Evolutionary conservation across 1,140 invertebrate species (phyloP).

Genomic region (Drosophila subobscura): DNA sequence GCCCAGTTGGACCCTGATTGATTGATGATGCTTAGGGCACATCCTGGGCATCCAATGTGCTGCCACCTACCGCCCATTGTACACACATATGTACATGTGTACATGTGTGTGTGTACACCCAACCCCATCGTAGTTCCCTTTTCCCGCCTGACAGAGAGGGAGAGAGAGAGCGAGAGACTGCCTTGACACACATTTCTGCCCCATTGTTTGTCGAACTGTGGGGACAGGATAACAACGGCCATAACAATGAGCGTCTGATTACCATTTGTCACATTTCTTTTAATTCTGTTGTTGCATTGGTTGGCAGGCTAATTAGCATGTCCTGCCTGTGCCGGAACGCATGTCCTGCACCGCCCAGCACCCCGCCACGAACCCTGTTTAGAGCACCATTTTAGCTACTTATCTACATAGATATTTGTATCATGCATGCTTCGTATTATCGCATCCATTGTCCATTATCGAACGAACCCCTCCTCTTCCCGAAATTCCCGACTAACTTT

Average conservation of each 20-base stretch:
- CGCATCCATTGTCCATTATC: too few species aligned
- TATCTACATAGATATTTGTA: not conserved
- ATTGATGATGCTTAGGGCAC: slow-evolving; percentile 61
- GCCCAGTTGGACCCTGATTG: slow-evolving; percentile 58
- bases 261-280: slow-evolving; percentile 56
- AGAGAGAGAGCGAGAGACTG: not conserved
- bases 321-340: slow-evolving; percentile 29
- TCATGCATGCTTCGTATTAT: slow-evolving; percentile 26
- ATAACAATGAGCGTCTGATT: slow-evolving; percentile 35
- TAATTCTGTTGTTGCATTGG: slow-evolving; percentile 4
- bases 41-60: not conserved
- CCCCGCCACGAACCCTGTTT: not conserved
- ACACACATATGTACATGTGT: too few species aligned
- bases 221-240: slow-evolving; percentile 9
- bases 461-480: not conserved
- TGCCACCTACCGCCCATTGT: not conserved
- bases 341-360: slow-evolving; percentile 13
- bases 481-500: slow-evolving; percentile 19
- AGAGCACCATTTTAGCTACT: slow-evolving; percentile 11
- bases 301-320: slow-evolving; percentile 47
- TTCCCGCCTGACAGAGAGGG: not conserved
- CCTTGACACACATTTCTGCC: slow-evolving; percentile 8
- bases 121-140: not conserved
- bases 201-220: slow-evolving; percentile 3
- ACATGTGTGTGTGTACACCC: not conserved